A percentile compares a stretch with the other conserved stretches of the same genome.
phyloP scores from a whole-genome alignment of 1,140 invertebrate genomes.

The Formica exsecta region DNA sequence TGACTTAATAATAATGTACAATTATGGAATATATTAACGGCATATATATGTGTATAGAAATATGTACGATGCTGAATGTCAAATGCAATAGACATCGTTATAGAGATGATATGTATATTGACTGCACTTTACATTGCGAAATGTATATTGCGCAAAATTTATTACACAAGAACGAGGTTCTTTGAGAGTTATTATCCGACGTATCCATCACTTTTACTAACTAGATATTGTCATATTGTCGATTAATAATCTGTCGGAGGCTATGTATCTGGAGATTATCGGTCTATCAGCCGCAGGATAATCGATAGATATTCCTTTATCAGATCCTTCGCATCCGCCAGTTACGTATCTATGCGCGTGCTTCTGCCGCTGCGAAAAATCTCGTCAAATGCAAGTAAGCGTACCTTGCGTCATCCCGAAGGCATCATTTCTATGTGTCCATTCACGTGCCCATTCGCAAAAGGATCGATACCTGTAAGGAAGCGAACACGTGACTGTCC shows the following conservation, averaged over 20 bases:
- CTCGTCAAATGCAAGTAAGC: conserved; percentile 7
- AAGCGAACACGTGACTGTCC: conserved; percentile 68
- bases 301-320: conserved; percentile 44
- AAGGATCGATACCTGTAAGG: conserved; percentile 64
- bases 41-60: not conserved
- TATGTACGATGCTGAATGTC: conserved; percentile 21
- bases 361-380: conserved; percentile 24
- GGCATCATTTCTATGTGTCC: not conserved
- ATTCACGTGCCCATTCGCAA: conserved; percentile 30
- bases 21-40: not conserved
- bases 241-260: conserved; percentile 52
- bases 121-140: conserved; percentile 18
- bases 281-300: conserved; percentile 40
- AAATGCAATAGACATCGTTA: conserved; percentile 24
- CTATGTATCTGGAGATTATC: conserved; percentile 37
- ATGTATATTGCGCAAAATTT: conserved; percentile 53
- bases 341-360: not conserved
- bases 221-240: conserved; percentile 62
- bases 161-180: conserved; percentile 35
- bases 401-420: conserved; percentile 21
- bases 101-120: conserved; percentile 44
- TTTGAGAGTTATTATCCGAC: conserved; percentile 8
- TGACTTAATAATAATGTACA: conserved; percentile 33
- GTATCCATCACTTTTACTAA: conserved; percentile 39
- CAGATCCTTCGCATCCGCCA: conserved; percentile 26